Conservation (phyloP, 2,113 vertebrate species). For the Emberiza fucata region DNA sequence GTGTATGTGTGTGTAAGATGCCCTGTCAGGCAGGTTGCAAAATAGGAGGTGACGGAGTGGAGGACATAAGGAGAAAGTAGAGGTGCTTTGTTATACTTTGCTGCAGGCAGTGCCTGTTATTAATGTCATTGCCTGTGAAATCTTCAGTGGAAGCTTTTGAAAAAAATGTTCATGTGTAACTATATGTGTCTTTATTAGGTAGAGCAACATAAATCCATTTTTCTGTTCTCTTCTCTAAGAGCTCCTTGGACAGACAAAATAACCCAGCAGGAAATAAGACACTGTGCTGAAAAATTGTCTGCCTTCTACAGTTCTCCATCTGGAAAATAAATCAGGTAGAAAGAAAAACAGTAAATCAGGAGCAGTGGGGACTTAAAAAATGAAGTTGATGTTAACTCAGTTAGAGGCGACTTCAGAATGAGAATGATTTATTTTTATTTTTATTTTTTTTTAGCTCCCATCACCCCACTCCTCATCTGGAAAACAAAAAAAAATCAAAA, state of each 20-base stretch:
- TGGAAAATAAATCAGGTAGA: slow-evolving; percentile 67
- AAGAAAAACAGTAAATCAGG: slow-evolving; percentile 55
- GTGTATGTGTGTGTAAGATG: neutral
- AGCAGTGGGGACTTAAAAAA: slow-evolving; percentile 1
- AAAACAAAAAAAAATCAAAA: slow-evolving; percentile 32
- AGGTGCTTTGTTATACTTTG: neutral
- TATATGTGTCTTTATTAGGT: neutral
- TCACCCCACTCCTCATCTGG: neutral
- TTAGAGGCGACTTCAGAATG: slow-evolving; percentile 2
- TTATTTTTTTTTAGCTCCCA: neutral
- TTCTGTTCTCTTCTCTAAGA: neutral
- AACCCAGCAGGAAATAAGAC: slow-evolving; percentile 38
- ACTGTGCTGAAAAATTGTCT: slow-evolving; percentile 48
- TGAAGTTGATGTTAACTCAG: slow-evolving; percentile 59
- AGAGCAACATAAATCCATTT: slow-evolving; percentile 6
- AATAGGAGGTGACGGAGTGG: accelerated
- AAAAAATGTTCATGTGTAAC: neutral
- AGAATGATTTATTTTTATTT: neutral
- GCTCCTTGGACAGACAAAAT: slow-evolving; percentile 11
- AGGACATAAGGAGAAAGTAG: neutral
- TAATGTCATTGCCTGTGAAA: neutral
- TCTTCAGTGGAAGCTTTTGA: neutral
- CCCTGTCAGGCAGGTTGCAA: neutral
- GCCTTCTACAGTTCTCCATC: slow-evolving; percentile 44
- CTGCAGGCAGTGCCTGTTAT: neutral